Evolutionary conservation across 2,888 invertebrate species (phyloP).

Genomic region (Sesia apiformis): DNA sequence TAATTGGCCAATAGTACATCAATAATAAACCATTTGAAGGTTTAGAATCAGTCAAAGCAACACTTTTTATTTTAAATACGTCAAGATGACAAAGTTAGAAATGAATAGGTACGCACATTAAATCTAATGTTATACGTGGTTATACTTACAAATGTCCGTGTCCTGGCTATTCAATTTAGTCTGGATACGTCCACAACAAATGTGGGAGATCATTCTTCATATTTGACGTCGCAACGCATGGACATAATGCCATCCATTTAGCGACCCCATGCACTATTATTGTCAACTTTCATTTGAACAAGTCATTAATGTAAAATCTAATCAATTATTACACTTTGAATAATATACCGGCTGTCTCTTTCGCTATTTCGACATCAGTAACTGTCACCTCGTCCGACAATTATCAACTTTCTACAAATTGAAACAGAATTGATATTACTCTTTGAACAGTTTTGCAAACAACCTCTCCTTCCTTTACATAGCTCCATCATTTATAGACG

Average conservation of each 20-base stretch:
- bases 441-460: conserved; percentile 54
- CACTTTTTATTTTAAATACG: conserved; percentile 4
- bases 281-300: conserved; percentile 36
- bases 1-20: background rate
- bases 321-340: conserved; percentile 42
- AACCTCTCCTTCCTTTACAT: conserved; percentile 22
- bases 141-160: conserved; percentile 23
- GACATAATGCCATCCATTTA: conserved; percentile 59
- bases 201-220: conserved; percentile 52
- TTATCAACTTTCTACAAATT: conserved; percentile 60
- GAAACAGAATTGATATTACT: conserved; percentile 34
- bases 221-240: conserved; percentile 47
- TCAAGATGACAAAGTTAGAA: conserved; percentile 21
- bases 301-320: conserved; percentile 48
- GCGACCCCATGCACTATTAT: conserved; percentile 44
- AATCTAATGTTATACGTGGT: conserved; percentile 20
- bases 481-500: conserved; percentile 33
- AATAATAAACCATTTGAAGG: conserved; percentile 2
- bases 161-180: conserved; percentile 34
- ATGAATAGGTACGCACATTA: conserved; percentile 23
- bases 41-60: conserved; percentile 1
- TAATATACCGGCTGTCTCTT: conserved; percentile 14
- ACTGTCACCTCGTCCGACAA: conserved; percentile 17
- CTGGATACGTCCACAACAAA: conserved; percentile 40
- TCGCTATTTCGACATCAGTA: conserved; percentile 20